Base-by-base conservation (phyloP, 2,888 invertebrate species). In the Pandemis corylana region DNA sequence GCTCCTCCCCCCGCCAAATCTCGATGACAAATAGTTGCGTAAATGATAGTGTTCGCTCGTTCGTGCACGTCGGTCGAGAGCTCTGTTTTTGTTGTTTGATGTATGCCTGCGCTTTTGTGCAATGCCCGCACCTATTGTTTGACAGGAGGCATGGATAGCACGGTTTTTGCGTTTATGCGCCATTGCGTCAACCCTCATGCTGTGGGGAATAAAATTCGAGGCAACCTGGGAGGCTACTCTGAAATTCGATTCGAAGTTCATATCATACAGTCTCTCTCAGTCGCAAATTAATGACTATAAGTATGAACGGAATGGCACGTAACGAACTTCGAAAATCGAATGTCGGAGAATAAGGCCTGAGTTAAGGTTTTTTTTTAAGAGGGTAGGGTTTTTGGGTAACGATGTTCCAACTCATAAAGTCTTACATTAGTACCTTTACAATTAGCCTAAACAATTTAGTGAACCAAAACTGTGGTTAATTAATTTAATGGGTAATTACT, bases 11-110 rank as follows among this genome's bases (percentile, higher is more conserved):
- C 85, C 83, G 79, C 81, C 83, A 84, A 89, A 91, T 91, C 91
- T 89, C 90, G 91, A 92, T 93, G 93, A 94, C 94, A 93, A 93
- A 94, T 94, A 89, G 92, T 89, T 89, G 89, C 89, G 89, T 91
- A 93, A 93, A 93, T 93, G 92, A 93, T 93, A 93, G 91, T 92
- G 91, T 92, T 90, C 90, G 87, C 82, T 87, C 85, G 89, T 80
- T 89, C 84, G 86, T 83, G 79, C 46, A 51, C 80, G 79, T 79
- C 80, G 82, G 84, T 82, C 80, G 84, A 84, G 88, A 84, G 87
- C 85, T 86, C 86, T 91, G 93, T 92, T 93, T 93, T 92, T 93
- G 93, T 91, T 91, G 90, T 91, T 81, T 92, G 92, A 94, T 91
- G 87, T 90, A 92, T 93, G 91, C 88, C 87, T 86, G 84, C 83